Percentiles rank a stretch among this genome's conserved stretches.
Conservation (phyloP, 2,888 invertebrate species). For the Nemotelus nigrinus region DNA sequence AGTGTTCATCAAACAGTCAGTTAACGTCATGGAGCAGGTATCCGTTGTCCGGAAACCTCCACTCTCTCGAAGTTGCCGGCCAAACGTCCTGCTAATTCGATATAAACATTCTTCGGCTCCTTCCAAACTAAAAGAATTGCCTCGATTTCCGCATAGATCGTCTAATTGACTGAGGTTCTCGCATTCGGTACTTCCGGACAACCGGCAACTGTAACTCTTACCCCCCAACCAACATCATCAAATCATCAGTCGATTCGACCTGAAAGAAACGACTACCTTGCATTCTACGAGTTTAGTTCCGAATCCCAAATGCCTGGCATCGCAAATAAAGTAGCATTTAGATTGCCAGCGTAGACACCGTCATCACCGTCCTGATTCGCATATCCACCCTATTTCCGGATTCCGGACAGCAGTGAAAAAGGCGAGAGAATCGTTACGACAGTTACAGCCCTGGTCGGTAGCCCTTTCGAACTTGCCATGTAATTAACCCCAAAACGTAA, state of each 20-base stretch:
- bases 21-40: too few relatives aligned
- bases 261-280: not conserved
- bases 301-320: conserved; percentile 2
- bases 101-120: conserved; percentile 14
- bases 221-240: not conserved
- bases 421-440: not conserved
- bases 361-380: not conserved
- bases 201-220: not conserved
- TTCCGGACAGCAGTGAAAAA: conserved; percentile 14
- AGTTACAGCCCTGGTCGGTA: not conserved
- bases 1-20: too few relatives aligned
- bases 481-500: not conserved
- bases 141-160: conserved; percentile 26
- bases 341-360: not conserved
- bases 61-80: not conserved
- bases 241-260: conserved; percentile 1
- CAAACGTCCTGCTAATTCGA: conserved; percentile 25
- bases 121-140: conserved; percentile 17
- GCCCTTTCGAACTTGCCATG: conserved; percentile 3
- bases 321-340: conserved; percentile 24
- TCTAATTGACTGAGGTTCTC: conserved; percentile 21
- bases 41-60: too few relatives aligned
- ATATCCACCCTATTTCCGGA: not conserved
- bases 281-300: not conserved
- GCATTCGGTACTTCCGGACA: not conserved